Percentiles rank a stretch among this genome's conserved stretches.
Conservation (phyloP, 2,113 vertebrate genomes). For the Conger conger region DNA sequence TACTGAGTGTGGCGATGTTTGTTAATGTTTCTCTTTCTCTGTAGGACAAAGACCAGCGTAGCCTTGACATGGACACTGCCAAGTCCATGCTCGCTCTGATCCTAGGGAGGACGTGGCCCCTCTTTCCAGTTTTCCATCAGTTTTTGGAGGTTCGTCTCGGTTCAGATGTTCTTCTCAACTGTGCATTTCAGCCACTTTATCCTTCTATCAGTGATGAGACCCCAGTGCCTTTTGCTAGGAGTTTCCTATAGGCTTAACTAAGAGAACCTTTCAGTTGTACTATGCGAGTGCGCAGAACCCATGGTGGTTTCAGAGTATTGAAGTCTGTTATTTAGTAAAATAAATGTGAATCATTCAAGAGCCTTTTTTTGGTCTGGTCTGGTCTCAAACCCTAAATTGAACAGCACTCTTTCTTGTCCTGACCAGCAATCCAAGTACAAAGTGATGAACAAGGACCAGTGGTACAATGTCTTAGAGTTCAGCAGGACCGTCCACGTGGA, state of each 20-base stretch:
- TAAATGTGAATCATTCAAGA: no score
- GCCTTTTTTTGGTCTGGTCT: no score
- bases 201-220: not conserved
- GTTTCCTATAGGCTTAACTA: no score
- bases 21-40: not conserved
- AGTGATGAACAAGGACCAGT: slow-evolving; percentile 97
- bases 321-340: no score
- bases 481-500: slow-evolving; percentile 91
- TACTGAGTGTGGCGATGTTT: not conserved
- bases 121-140: slow-evolving; percentile 91
- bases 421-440: slow-evolving; percentile 93
- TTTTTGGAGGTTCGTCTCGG: slow-evolving; percentile 83
- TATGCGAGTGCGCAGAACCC: no score
- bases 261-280: no score
- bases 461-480: slow-evolving; percentile 97
- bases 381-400: no score
- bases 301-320: no score
- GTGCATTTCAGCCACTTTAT: not conserved
- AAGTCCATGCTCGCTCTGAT: slow-evolving; percentile 92
- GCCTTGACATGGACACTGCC: slow-evolving; percentile 93
- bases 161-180: not conserved
- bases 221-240: not conserved
- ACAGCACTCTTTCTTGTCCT: no score
- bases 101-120: slow-evolving; percentile 88
- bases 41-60: slow-evolving; percentile 92